Conservation (phyloP, 1,140 invertebrate species). For the Dreissena polymorpha region DNA sequence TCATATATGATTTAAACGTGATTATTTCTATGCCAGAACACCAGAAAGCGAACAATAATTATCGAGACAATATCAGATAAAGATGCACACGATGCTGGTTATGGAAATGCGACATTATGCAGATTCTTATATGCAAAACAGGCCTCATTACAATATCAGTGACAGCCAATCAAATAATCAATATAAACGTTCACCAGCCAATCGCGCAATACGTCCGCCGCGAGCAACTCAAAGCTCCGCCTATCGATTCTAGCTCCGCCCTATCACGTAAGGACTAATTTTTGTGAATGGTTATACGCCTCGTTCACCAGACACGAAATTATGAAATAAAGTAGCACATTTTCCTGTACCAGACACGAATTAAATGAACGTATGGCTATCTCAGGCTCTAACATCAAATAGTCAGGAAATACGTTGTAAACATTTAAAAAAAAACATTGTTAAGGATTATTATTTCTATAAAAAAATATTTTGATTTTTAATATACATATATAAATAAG, state of each 20-base stretch:
- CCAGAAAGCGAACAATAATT: constrained; percentile 42
- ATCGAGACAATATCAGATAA: constrained; percentile 57
- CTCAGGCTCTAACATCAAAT: too few species aligned
- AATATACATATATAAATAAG: too few species aligned
- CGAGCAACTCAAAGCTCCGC: constrained; percentile 10
- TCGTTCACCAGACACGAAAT: too few species aligned
- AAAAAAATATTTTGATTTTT: too few species aligned
- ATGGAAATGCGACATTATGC: constrained; percentile 43
- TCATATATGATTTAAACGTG: constrained; percentile 53
- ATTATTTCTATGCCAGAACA: constrained; percentile 41
- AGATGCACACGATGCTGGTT: constrained; percentile 37
- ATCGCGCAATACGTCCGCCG: constrained; percentile 3
- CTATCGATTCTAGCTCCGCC: not conserved
- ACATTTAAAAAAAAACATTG: too few species aligned
- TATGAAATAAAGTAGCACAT: too few species aligned
- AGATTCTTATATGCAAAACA: constrained; percentile 56
- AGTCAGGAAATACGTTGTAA: too few species aligned
- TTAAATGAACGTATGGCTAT: too few species aligned
- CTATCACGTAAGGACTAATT: too few species aligned
- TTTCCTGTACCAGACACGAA: too few species aligned
- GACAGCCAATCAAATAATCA: constrained; percentile 22
- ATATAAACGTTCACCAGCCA: not conserved
- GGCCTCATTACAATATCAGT: constrained; percentile 12
- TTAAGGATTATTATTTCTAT: too few species aligned
- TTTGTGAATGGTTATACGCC: too few species aligned